phyloP scores from a whole-genome alignment of 2,113 vertebrate genomes.

The Cottus gobio region DNA sequence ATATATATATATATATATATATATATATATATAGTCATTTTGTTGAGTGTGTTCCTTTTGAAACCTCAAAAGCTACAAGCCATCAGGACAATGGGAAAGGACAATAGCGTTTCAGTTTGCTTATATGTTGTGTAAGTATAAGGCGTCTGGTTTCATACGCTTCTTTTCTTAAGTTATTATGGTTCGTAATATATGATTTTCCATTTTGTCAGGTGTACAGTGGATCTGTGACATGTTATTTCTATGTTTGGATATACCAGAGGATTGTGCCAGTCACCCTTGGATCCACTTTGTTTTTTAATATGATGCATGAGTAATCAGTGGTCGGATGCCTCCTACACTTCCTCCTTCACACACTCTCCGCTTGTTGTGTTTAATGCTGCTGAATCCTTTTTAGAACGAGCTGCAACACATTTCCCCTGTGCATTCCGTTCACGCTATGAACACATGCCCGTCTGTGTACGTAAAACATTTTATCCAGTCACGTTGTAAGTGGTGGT shows the following conservation, averaged over 20 bases:
- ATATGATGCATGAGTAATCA: conserved; percentile 35
- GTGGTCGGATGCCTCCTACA: conserved; percentile 36
- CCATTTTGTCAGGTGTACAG: conserved; percentile 55
- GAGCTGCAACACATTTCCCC: conserved; percentile 7
- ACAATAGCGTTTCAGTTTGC: conserved; percentile 53
- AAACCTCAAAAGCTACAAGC: conserved; percentile 62
- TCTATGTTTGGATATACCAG: conserved; percentile 34
- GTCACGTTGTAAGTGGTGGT: conserved; percentile 46
- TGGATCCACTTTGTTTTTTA: conserved; percentile 34
- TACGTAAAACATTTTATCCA: conserved; percentile 51
- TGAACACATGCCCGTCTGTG: conserved; percentile 39
- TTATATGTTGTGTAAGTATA: conserved; percentile 69
- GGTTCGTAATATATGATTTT: conserved; percentile 59
- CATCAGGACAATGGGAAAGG: conserved; percentile 60
- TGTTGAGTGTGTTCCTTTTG: conserved; percentile 45
- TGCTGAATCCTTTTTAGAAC: conserved; percentile 40
- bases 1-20: conserved; percentile 41
- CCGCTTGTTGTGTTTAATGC: conserved; percentile 30
- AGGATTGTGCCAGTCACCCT: conserved; percentile 42
- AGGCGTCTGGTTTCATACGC: conserved; percentile 52
- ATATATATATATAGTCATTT: conserved; percentile 54
- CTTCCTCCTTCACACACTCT: conserved; percentile 47
- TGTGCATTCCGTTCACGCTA: conserved; percentile 47
- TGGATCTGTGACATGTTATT: conserved; percentile 58
- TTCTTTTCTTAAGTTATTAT: conserved; percentile 81